phyloP scores from a whole-genome alignment of 2,888 invertebrate species.

The Ommatoiulus sabulosus region DNA sequence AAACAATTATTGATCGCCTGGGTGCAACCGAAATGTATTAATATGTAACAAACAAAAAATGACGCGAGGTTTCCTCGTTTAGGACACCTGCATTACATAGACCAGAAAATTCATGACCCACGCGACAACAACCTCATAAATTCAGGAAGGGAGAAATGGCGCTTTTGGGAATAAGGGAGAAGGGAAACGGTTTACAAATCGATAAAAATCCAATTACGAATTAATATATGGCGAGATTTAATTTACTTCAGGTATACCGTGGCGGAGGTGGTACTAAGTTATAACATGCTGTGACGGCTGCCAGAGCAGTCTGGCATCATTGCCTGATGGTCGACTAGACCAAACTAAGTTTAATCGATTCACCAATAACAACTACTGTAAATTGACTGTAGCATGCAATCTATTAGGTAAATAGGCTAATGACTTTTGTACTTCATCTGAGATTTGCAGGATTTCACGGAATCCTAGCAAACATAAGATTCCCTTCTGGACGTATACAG shows the following conservation, averaged over 20 bases:
- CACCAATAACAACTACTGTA: no score
- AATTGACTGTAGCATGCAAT: no score
- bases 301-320: not conserved
- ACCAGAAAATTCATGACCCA: not conserved
- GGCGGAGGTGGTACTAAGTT: not conserved
- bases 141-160: not conserved
- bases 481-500: no score
- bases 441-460: no score
- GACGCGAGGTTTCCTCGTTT: not conserved
- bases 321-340: not conserved
- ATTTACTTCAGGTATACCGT: not conserved
- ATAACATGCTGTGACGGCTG: not conserved
- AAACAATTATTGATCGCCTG: not conserved
- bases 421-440: no score
- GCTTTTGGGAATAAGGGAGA: constrained; percentile 44
- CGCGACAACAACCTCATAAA: constrained; percentile 48
- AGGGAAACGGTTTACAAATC: not conserved
- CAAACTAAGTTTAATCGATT: not conserved
- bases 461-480: no score
- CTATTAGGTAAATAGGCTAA: no score
- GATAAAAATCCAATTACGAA: constrained; percentile 39
- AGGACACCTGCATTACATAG: constrained; percentile 24
- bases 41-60: not conserved
- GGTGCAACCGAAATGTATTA: constrained; percentile 44
- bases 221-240: constrained; percentile 23